A percentile compares a stretch with the other conserved stretches of the same genome.
phyloP scores from a whole-genome alignment of 1,140 invertebrate species.

The Eumaeus atala region DNA sequence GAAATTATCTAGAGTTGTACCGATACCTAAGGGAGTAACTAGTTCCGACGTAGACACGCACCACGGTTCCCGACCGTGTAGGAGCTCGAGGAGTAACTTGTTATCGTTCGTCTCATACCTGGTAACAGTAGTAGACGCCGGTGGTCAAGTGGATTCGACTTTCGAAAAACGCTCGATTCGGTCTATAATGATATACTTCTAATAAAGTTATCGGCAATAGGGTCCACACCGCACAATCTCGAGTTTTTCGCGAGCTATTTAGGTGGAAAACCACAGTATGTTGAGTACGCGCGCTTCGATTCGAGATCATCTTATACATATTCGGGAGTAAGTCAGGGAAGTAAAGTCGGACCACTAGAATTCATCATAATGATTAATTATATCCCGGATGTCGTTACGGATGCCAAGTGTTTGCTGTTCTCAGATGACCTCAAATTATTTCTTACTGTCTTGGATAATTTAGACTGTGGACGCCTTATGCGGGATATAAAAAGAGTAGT shows the following conservation, averaged over 20 bases:
- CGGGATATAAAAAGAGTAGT: slow-evolving; percentile 22
- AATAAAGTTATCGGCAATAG: not conserved
- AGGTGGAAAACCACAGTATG: not conserved
- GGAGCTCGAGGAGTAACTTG: no score
- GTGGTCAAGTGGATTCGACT: not conserved
- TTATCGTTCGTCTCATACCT: no score
- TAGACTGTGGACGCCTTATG: slow-evolving; percentile 14
- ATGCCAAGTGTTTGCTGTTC: slow-evolving; percentile 22
- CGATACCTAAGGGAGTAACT: no score
- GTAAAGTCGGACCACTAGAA: slow-evolving; percentile 17
- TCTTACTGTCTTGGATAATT: slow-evolving; percentile 2
- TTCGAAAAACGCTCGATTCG: not conserved
- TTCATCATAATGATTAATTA: slow-evolving; percentile 24
- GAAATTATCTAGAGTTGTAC: no score
- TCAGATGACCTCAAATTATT: slow-evolving; percentile 28
- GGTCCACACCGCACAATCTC: slow-evolving; percentile 2
- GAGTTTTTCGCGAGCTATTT: slow-evolving; percentile 5
- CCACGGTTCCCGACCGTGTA: no score
- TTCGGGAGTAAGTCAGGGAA: slow-evolving; percentile 18
- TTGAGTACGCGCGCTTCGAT: not conserved
- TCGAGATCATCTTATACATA: no score
- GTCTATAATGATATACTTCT: not conserved
- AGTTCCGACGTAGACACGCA: no score
- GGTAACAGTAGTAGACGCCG: not conserved
- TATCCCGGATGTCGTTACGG: slow-evolving; percentile 16